Evolutionary conservation across 1,140 invertebrate species (phyloP).

Genomic region (Sycobia sp.): DNA sequence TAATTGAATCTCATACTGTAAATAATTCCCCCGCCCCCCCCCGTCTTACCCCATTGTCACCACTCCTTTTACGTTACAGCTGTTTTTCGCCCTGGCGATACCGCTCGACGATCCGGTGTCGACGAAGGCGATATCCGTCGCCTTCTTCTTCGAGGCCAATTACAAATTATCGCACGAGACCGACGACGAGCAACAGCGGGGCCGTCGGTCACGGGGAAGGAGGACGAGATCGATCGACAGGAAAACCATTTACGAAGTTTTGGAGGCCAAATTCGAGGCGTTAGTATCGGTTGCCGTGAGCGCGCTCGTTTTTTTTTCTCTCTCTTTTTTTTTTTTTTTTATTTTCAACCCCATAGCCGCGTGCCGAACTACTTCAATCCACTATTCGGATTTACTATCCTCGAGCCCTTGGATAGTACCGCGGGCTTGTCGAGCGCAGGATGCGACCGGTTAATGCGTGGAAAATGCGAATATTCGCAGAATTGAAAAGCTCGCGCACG

Average conservation of each 20-base stretch:
- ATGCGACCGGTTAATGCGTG: too few species aligned
- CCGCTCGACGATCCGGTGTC: slow-evolving; percentile 50
- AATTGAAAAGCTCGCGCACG: too few species aligned
- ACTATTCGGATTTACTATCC: too few species aligned
- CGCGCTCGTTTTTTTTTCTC: not conserved
- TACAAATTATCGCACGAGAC: slow-evolving; percentile 45
- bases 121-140: slow-evolving; percentile 49
- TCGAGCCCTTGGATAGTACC: too few species aligned
- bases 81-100: slow-evolving; percentile 51
- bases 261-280: slow-evolving; percentile 53
- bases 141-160: slow-evolving; percentile 55
- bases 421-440: too few species aligned
- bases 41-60: not conserved
- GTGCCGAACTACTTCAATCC: too few species aligned
- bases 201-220: not conserved
- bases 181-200: not conserved
- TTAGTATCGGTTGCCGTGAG: too few species aligned
- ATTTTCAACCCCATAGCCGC: too few species aligned
- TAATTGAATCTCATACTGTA: slow-evolving; percentile 29
- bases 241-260: slow-evolving; percentile 42
- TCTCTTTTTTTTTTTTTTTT: too few species aligned
- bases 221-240: slow-evolving; percentile 39
- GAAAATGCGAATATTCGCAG: too few species aligned
- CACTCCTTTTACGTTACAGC: slow-evolving; percentile 35
- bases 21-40: too few species aligned